A percentile compares a stretch with the other conserved stretches of the same genome.
Conservation (phyloP, 2,888 invertebrate genomes). For the Xestia rhomboidea region DNA sequence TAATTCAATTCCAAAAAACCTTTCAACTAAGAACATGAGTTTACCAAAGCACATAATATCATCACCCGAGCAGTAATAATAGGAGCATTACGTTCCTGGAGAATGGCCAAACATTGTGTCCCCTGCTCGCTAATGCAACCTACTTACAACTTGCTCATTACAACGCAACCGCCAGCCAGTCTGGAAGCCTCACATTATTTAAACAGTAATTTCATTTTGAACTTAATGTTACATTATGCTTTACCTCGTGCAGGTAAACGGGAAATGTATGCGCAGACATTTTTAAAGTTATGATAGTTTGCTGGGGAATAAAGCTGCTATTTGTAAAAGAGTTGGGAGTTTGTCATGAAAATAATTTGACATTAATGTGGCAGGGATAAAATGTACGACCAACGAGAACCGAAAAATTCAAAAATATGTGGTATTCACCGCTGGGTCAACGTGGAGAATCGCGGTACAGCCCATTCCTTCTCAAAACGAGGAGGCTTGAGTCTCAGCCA, state of each 20-base stretch:
- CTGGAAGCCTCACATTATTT: slow-evolving; percentile 38
- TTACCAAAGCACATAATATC: slow-evolving; percentile 29
- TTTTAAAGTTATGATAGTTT: slow-evolving; percentile 30
- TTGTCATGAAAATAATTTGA: background rate
- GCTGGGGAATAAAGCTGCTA: slow-evolving; percentile 3
- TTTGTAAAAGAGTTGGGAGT: background rate
- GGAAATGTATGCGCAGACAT: slow-evolving; percentile 32
- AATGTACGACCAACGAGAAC: background rate
- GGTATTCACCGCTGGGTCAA: background rate
- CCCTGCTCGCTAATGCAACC: slow-evolving; percentile 48
- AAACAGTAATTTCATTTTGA: slow-evolving; percentile 57
- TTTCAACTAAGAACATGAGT: background rate
- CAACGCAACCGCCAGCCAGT: slow-evolving; percentile 31
- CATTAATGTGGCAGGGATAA: background rate
- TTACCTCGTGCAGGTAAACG: slow-evolving; percentile 39
- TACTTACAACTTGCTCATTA: slow-evolving; percentile 56
- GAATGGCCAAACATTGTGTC: slow-evolving; percentile 58
- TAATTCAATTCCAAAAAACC: slow-evolving; percentile 8
- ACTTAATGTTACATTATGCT: slow-evolving; percentile 40
- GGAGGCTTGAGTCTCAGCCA: background rate
- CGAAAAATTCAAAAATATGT: background rate
- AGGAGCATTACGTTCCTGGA: slow-evolving; percentile 53
- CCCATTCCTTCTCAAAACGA: too few relatives aligned
- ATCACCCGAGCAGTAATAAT: slow-evolving; percentile 33
- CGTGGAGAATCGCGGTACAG: background rate